Base-by-base conservation (phyloP, 2,888 invertebrate species). In the Scelioninae gen. 1 region DNA sequence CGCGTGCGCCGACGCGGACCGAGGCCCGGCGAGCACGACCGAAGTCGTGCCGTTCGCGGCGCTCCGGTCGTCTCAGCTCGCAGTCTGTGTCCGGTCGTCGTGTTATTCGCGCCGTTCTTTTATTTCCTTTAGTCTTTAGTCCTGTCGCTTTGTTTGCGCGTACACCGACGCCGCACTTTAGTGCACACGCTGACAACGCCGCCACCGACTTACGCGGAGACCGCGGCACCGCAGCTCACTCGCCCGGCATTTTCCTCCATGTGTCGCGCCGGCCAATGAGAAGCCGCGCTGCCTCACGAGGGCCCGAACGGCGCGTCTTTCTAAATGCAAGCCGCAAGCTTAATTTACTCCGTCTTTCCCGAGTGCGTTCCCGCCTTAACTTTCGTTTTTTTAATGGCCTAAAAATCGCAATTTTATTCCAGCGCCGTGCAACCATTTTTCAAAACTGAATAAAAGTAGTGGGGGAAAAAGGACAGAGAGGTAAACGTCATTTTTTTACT, bases 91-190 rank as follows among this genome's bases (percentile, higher is more conserved):
- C 66, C 77, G 82, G 83, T 79, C 79, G 76, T 82, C 79, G 85
- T 82, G 84, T 74, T 86, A 86, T 84, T 85, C 86, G 85, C 84
- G 88, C 85, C 86, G 88, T 89, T 88, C 87, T 90, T 89, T 89
- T 89, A 88, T 89, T 91, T 90, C 89, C 72, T 84, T 86, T 85
- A 83, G 85, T 85, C 71, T 84, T 85, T 85, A 82, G 85, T 80
- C n/a, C 83, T 60, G 68, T 82, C 45, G 68, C 82, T 80, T 82
- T 85, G 78, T 85, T 85, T 84, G 66, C 72, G 68, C 84, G 75
- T 53, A 51, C 40, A 55, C 13, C 47, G 16, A 53, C 60, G 66
- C 55, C 34, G n/a, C n/a, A n/a, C n/a, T n/a, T n/a, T n/a, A n/a
- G n/a, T n/a, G n/a, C n/a, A n/a, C n/a, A n/a, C n/a, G n/a, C n/a